phyloP scores from a whole-genome alignment of 2,888 invertebrate species.

The Pelosia muscerda region DNA sequence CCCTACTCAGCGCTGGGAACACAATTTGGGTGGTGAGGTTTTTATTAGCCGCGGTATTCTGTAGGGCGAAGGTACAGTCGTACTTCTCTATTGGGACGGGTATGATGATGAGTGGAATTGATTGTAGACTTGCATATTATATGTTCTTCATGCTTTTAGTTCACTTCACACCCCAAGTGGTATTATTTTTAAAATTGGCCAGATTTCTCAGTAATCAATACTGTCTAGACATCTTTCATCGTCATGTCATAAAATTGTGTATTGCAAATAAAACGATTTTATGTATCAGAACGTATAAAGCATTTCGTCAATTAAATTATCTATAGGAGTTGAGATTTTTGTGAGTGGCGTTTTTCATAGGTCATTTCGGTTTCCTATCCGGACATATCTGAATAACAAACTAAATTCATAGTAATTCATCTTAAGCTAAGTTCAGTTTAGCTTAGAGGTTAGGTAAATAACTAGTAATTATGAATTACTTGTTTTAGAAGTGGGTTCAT shows the following conservation, averaged over 20 bases:
- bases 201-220: conserved; percentile 13
- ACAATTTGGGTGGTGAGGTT: too few species aligned
- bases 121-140: too few species aligned
- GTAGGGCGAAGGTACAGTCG: too few species aligned
- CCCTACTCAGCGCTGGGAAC: too few species aligned
- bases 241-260: conserved; percentile 13
- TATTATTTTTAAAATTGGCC: neutral
- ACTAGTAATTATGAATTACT: too few species aligned
- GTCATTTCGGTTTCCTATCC: neutral
- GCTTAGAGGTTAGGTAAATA: too few species aligned
- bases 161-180: neutral
- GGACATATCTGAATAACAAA: neutral
- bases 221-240: conserved; percentile 19
- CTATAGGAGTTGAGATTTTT: conserved; percentile 9
- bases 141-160: neutral
- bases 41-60: too few species aligned
- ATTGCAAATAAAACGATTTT: conserved; percentile 11
- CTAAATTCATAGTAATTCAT: too few species aligned
- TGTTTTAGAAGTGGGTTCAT: too few species aligned
- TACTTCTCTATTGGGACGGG: too few species aligned
- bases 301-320: conserved; percentile 11
- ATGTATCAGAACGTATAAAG: conserved; percentile 21
- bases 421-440: too few species aligned
- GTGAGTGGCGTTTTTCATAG: neutral
- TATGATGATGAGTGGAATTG: too few species aligned